Evolutionary conservation across 2,888 invertebrate species (phyloP).

Genomic region (Peribatodes rhomboidaria): DNA sequence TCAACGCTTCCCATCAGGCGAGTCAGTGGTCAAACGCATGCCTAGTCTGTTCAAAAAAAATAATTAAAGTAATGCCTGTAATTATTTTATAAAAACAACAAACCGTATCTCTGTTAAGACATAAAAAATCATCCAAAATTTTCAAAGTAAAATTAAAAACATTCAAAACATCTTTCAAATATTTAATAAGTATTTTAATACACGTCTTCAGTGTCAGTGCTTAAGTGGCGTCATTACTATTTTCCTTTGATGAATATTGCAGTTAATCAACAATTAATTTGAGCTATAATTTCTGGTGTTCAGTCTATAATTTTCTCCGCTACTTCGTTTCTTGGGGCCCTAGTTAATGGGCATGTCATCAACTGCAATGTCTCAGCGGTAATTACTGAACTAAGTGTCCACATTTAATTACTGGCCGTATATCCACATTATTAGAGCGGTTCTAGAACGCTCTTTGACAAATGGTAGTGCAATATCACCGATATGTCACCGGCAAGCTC

Average conservation of each 20-base stretch:
- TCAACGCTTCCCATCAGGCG: no score
- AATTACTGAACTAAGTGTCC: slow-evolving; percentile 50
- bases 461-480: slow-evolving; percentile 73
- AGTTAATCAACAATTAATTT: slow-evolving; percentile 5
- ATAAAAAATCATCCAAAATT: neutral
- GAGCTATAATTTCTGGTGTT: slow-evolving; percentile 2
- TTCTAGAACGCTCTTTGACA: slow-evolving; percentile 70
- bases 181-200: neutral
- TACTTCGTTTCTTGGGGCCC: slow-evolving; percentile 15
- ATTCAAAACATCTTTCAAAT: neutral
- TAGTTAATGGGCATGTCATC: slow-evolving; percentile 37
- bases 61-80: no score
- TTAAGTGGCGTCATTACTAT: neutral
- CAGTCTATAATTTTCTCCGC: slow-evolving; percentile 10
- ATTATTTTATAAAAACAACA: no score
- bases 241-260: slow-evolving; percentile 9
- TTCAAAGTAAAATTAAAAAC: neutral
- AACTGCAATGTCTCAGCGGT: slow-evolving; percentile 41
- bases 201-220: neutral
- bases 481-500: slow-evolving; percentile 55
- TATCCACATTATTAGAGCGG: slow-evolving; percentile 71
- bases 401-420: slow-evolving; percentile 67
- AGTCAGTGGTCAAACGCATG: no score
- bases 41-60: no score
- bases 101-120: no score